Evolutionary conservation across 2,888 invertebrate genomes (phyloP).

Genomic region (Cosmopolites sordidus): DNA sequence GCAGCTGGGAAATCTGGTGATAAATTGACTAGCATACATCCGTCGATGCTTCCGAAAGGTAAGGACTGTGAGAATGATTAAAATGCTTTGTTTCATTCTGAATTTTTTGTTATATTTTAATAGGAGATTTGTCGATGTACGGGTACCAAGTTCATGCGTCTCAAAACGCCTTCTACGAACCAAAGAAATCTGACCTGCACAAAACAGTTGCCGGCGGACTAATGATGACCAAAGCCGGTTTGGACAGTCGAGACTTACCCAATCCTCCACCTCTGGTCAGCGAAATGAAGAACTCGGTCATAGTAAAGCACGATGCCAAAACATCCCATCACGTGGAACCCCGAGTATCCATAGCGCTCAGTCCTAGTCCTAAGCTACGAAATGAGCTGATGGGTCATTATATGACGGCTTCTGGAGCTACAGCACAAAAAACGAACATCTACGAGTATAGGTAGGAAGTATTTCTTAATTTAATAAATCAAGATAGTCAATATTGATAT

Average conservation of each 20-base stretch:
- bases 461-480: too few relatives aligned
- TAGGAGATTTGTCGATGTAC: conserved; percentile 63
- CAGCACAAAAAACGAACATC: conserved; percentile 34
- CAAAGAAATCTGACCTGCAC: conserved; percentile 52
- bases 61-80: neutral
- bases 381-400: conserved; percentile 55
- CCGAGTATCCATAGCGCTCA: conserved; percentile 51
- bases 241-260: conserved; percentile 47
- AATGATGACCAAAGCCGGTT: conserved; percentile 44
- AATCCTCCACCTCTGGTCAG: conserved; percentile 65
- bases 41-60: conserved; percentile 26
- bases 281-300: conserved; percentile 71
- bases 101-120: neutral
- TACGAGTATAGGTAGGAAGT: conserved; percentile 28
- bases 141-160: conserved; percentile 58
- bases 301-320: conserved; percentile 73
- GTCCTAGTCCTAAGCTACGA: conserved; percentile 57
- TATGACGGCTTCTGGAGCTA: conserved; percentile 49
- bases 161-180: conserved; percentile 49
- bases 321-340: conserved; percentile 55
- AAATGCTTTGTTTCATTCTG: neutral
- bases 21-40: conserved; percentile 29
- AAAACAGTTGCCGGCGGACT: conserved; percentile 32
- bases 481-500: too few relatives aligned
- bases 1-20: conserved; percentile 37